These are phyloP conservation scores for Arbacia lixula DNA, from an alignment of 53 echinoderm and acorn worm species.

Conservation along the genomic window DNA sequence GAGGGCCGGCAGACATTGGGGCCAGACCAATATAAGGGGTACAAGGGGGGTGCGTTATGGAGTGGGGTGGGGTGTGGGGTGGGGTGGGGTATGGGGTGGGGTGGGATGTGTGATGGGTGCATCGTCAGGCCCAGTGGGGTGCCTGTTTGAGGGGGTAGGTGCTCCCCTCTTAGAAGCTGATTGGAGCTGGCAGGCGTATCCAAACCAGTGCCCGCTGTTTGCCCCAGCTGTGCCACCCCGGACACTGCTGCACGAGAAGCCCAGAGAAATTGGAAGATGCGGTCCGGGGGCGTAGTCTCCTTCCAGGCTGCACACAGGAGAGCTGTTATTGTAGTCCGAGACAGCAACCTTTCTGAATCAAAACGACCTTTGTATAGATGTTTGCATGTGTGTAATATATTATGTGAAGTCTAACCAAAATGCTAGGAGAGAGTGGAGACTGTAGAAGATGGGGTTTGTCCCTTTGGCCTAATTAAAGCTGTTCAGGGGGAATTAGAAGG, in stretches of 20 bases:
- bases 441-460: no score
- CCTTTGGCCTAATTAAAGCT: no score
- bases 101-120: not conserved
- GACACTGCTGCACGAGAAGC: not conserved
- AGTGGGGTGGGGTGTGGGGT: not conserved
- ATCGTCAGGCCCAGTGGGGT: slow-evolving; percentile 2
- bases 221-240: slow-evolving; percentile 26
- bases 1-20: not conserved
- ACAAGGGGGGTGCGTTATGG: not conserved
- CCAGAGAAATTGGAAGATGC: not conserved
- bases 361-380: no score
- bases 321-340: no score
- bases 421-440: no score
- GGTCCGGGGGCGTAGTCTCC: not conserved
- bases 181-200: slow-evolving; percentile 40
- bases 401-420: no score
- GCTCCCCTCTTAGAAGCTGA: slow-evolving; percentile 17
- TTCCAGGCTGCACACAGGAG: no score
- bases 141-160: not conserved
- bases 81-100: slow-evolving; percentile 4
- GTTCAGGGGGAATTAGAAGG: no score
- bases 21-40: no score
- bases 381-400: no score
- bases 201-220: slow-evolving; percentile 34
- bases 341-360: no score